Percentiles rank a stretch among this genome's conserved stretches.
Conservation (phyloP, 1,140 invertebrate species). For the Drosophila tsacasi region DNA sequence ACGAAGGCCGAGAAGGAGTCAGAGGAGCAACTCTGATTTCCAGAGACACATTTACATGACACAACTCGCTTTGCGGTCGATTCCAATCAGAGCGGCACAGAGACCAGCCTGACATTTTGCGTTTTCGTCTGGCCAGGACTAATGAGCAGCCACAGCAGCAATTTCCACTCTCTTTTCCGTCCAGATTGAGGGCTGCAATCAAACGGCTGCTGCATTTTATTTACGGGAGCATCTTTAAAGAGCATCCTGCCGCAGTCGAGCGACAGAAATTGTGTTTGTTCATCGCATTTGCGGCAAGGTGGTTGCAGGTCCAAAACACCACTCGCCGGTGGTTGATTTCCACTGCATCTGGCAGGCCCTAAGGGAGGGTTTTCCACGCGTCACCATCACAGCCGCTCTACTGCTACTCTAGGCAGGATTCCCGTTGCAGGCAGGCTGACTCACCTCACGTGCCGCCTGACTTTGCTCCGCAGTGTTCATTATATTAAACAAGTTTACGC, state of each 20-base stretch:
- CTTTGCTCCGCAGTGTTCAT: slow-evolving; percentile 67
- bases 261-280: slow-evolving; percentile 55
- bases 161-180: slow-evolving; percentile 16
- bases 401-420: slow-evolving; percentile 20
- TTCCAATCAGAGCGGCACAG: slow-evolving; percentile 40
- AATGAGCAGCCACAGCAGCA: slow-evolving; percentile 36
- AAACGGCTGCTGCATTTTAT: slow-evolving; percentile 36
- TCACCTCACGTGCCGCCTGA: slow-evolving; percentile 75
- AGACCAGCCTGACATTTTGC: slow-evolving; percentile 28
- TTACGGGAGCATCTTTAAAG: slow-evolving; percentile 24
- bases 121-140: slow-evolving; percentile 24
- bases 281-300: slow-evolving; percentile 53
- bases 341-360: slow-evolving; percentile 48
- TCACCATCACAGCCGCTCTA: slow-evolving; percentile 1
- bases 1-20: neutral
- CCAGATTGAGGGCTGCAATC: slow-evolving; percentile 25
- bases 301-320: slow-evolving; percentile 47
- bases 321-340: slow-evolving; percentile 72
- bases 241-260: slow-evolving; percentile 36
- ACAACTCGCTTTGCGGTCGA: slow-evolving; percentile 50
- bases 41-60: slow-evolving; percentile 44
- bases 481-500: slow-evolving; percentile 81
- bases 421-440: slow-evolving; percentile 52
- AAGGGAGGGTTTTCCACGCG: slow-evolving; percentile 63
- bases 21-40: slow-evolving; percentile 29